phyloP scores from a whole-genome alignment of 2,113 vertebrate genomes.

The Psammodynastes pulverulentus region DNA sequence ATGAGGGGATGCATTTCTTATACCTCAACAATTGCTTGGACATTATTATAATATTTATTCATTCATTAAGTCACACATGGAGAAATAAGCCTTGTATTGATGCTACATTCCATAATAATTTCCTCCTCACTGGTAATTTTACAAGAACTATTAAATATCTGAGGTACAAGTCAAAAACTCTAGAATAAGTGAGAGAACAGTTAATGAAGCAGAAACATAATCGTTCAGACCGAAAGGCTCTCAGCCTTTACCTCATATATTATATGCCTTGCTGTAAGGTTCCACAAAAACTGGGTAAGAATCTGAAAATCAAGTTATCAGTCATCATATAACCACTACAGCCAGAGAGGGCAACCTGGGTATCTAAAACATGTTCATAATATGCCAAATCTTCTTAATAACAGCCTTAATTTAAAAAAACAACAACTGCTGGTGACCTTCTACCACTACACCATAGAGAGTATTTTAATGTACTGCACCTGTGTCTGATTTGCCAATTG shows the following conservation, averaged over 20 bases:
- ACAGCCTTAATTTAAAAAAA: background rate
- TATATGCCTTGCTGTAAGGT: background rate
- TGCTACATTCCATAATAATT: background rate
- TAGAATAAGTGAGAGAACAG: background rate
- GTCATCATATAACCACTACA: background rate
- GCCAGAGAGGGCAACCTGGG: background rate
- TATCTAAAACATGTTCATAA: background rate
- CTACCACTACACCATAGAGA: too few relatives aligned
- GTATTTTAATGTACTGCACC: too few relatives aligned
- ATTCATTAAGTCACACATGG: slow-evolving; percentile 26
- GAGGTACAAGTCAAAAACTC: background rate
- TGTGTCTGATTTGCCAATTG: too few relatives aligned
- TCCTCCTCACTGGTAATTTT: slow-evolving; percentile 2
- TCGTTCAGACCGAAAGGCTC: background rate
- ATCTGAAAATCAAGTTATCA: background rate
- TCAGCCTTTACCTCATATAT: background rate
- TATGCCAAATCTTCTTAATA: background rate
- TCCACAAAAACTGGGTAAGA: background rate
- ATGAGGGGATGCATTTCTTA: slow-evolving; percentile 59
- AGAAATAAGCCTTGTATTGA: slow-evolving; percentile 34
- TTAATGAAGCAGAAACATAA: background rate
- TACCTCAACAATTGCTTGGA: slow-evolving; percentile 52
- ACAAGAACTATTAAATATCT: slow-evolving; percentile 1
- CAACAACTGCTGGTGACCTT: too few relatives aligned
- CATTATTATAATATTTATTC: slow-evolving; percentile 60